Evolutionary conservation across 2,797 vertebrate genomes (phyloP).

Genomic region (Silurus lanzhouensis): DNA sequence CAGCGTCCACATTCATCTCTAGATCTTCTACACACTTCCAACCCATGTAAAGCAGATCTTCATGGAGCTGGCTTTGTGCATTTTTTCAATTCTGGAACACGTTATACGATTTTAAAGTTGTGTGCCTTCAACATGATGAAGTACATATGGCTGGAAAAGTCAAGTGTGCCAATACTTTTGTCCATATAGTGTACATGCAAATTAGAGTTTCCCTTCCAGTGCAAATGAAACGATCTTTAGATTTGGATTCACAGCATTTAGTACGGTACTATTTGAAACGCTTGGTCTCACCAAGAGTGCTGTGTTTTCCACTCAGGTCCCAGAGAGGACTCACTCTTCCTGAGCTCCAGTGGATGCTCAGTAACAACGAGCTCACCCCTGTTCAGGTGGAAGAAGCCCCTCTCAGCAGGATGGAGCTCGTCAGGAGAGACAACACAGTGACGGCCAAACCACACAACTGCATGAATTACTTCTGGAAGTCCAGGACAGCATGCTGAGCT

Average conservation of each 20-base stretch:
- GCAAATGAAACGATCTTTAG: not conserved
- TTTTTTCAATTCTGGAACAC: no score
- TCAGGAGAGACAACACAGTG: slow-evolving; percentile 46
- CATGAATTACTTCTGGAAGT: slow-evolving; percentile 59
- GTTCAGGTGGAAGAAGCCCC: slow-evolving; percentile 41
- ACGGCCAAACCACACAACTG: slow-evolving; percentile 51
- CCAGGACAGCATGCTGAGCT: slow-evolving; percentile 52
- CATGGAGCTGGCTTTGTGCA: no score
- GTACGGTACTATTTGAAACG: not conserved
- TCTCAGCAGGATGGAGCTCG: slow-evolving; percentile 42
- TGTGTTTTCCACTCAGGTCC: slow-evolving; percentile 28
- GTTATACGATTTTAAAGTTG: no score
- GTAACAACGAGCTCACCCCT: slow-evolving; percentile 31
- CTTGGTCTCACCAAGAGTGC: not conserved
- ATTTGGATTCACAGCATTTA: not conserved
- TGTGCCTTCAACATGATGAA: no score
- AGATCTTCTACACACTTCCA: no score
- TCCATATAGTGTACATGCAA: no score
- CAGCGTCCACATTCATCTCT: no score
- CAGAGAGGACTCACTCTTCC: slow-evolving; percentile 47
- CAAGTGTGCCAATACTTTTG: no score
- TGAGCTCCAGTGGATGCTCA: slow-evolving; percentile 56
- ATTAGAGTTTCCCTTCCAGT: not conserved
- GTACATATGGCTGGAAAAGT: no score
- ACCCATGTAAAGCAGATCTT: no score